Base-by-base conservation (phyloP, 2,888 invertebrate species). In the Herminia tarsipennalis region DNA sequence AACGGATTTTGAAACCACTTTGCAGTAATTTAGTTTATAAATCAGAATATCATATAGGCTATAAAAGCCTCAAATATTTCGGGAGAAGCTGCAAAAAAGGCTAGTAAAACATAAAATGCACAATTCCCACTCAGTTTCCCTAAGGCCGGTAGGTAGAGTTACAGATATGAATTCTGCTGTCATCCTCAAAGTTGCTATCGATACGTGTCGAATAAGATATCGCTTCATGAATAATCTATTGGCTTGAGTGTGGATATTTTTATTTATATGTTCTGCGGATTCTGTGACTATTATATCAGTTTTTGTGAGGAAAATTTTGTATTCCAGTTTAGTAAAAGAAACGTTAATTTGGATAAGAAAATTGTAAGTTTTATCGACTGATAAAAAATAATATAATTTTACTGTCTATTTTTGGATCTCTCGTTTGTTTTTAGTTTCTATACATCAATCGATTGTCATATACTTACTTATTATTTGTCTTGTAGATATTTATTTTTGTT, bases 141-240 rank as follows among this genome's bases (percentile, higher is more conserved):
- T 3, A 22, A 34, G 20, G 22, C 6, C 22, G 9, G 12, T 22
- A 34, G 29, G 10, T 39, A 17, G 9, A 22, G 24, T 24, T 17
- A 20, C 10, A 64, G 45, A 59, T 60, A 56, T 52, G 45, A 65
- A 56, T 64, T 49, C 41, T 52, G 25, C 46, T 45, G 52, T 61
- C 49, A 60, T 49, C 38, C 24, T 44, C 45, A 34, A 42, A 52
- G 49, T 40, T 37, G 33, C 42, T 47, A 54, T 65, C 42, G 51
- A 63, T 47, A 41, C 43, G 49, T 44, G 41, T 50, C 54, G 66
- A 58, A 64, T 70, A 67, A 68, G 66, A 64, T 50, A 57, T 41
- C 55, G 51, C 34, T 57, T 72, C 69, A 73, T 75, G 75, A 75
- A 75, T 75, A 75, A 72, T 73, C 73, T 71, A 75, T 75, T 68